Evolutionary conservation across 2,113 vertebrate genomes (phyloP), one percentile per base, ranked within the genome.

Genomic region (Zosterops pallidus): DNA sequence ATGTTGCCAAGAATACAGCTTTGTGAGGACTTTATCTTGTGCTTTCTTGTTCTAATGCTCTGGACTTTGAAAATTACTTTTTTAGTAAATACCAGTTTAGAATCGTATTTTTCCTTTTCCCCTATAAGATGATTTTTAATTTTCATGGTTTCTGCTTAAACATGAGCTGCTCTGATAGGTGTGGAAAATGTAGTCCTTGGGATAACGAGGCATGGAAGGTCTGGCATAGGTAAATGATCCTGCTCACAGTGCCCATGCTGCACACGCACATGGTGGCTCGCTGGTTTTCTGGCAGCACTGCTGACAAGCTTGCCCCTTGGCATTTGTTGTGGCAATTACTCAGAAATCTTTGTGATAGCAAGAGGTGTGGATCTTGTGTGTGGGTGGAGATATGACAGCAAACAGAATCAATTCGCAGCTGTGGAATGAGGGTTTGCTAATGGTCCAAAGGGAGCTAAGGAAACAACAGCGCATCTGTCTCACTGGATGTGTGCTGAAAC

Each of bases 201-300:
- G 17, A 37, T 39, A 74, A 16, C 0, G 5, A 70, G 52, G 44
- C 69, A 28, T 17, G 24, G 50, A 63, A 55, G 24, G 3, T 19
- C 3, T 17, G 8, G 23, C 37, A 39, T n/a, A 46, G 18, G 49
- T 79, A 24, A 47, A 47, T 52, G 20, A 50, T 39, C 6, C 28
- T 68, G 39, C 25, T 84, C 9, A n/a, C 46, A 42, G 44, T 29
- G 17, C 13, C 17, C 4, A 2, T 63, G 35, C 56, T 62, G 33
- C 62, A 22, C 33, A 17, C 0, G 4, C 17, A 35, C 15, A 1
- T 0, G 2, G 21, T 29, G 47, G 35, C 53, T 79, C 20, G 14
- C 50, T 25, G 86, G 3, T 19, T 82, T 86, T 49, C 71, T 89
- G 41, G 53, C 46, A 69, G 53, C 12, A 2, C 19, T 76, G 44